Evolutionary conservation across 2,888 invertebrate species (phyloP).

Genomic region (Macrosoma leucophasiata): DNA sequence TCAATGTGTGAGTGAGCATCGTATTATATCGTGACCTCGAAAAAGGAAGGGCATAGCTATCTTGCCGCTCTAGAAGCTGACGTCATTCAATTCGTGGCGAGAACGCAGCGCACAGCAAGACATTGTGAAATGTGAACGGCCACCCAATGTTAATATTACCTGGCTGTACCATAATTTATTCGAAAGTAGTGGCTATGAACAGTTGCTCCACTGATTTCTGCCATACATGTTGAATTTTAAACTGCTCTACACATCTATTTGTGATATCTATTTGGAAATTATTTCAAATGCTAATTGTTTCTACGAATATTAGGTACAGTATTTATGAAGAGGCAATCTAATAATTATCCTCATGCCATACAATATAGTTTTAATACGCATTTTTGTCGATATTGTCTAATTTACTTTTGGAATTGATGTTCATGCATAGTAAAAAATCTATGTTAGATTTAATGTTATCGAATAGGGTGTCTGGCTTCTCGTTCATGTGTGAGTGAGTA

Average conservation of each 20-base stretch:
- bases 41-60: slow-evolving; percentile 52
- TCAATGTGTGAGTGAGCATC: slow-evolving; percentile 62
- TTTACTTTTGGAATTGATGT: slow-evolving; percentile 10
- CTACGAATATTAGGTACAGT: slow-evolving; percentile 72
- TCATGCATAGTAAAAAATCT: no score
- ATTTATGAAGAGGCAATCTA: slow-evolving; percentile 49
- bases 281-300: slow-evolving; percentile 65
- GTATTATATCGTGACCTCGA: slow-evolving; percentile 65
- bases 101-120: slow-evolving; percentile 57
- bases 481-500: no score
- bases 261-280: slow-evolving; percentile 60
- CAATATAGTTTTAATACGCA: slow-evolving; percentile 15
- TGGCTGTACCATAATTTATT: slow-evolving; percentile 60
- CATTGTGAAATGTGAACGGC: slow-evolving; percentile 75
- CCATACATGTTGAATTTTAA: slow-evolving; percentile 62
- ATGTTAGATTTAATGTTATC: no score
- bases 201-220: slow-evolving; percentile 67
- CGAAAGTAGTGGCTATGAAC: slow-evolving; percentile 69
- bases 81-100: slow-evolving; percentile 60
- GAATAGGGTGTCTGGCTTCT: no score
- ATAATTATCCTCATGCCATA: no score
- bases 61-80: slow-evolving; percentile 69
- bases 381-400: slow-evolving; percentile 16
- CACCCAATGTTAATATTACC: slow-evolving; percentile 64
- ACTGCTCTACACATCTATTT: slow-evolving; percentile 56